Base-by-base conservation (phyloP, 2,797 vertebrate genomes). In the Hypotaenidia philippensis region DNA sequence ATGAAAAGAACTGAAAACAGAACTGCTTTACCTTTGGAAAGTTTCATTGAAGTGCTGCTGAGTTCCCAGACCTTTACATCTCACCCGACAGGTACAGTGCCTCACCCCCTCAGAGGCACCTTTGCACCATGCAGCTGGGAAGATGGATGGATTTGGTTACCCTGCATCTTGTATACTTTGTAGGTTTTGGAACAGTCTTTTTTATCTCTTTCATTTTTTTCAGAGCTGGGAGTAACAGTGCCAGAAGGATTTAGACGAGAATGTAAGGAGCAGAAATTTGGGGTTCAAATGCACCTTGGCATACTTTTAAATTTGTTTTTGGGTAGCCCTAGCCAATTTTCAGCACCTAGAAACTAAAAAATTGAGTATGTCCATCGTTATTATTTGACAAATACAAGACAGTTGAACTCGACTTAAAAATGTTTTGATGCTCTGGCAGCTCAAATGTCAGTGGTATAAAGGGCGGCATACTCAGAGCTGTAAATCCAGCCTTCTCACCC, bases 91-190 rank as follows among this genome's bases (percentile, higher is more conserved):
- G 5, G 4, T 21, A 26, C 36, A 56, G 32, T 36, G 10, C 20
- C 34, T 61, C 21, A 52, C 3, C 6, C 52, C 6, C 19, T 29
- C 0, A 0, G 21, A 53, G 8, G 1, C 2, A 36, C 13, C 4
- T 45, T 78, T 55, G 16, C 16, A 60, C 8, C 4, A 49, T 1
- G 5, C 9, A 57, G 7, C 14, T 26, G 12, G 26, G 36, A 70
- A 63, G 4, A 12, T 34, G 23, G 8, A 25, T 74, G 31, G 9
- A 6, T 49, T 81, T 23, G 1, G 2, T 41, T 69, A 13, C 15
- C 26, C 16, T 81, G 20, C 11, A n/a, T 55, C 88, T 86, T 63
- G 27, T 29, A 45, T 8, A 12, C 6, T 36, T 64, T 26, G 6
- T 40, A 26, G 21, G 15, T 40, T 81, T 91, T 52, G 9, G 20